Percentiles rank a stretch among this genome's conserved stretches.
These are phyloP conservation scores for Dugesia japonica DNA, from an alignment of 2,888 invertebrate genomes.

Conservation along the genomic window DNA sequence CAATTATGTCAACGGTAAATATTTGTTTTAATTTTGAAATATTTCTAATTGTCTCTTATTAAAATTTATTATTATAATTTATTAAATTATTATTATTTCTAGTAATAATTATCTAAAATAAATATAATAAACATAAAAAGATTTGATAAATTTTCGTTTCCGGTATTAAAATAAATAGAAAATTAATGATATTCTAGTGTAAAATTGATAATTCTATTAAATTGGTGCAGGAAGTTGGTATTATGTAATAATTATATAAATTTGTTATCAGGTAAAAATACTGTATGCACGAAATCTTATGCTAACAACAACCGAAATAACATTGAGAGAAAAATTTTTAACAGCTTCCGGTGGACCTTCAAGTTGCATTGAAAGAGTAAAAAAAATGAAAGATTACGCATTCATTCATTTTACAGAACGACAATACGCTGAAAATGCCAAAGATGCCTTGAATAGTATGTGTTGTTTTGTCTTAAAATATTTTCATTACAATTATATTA, in stretches of 20 bases:
- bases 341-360: conserved; percentile 37
- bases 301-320: conserved; percentile 51
- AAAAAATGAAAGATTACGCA: conserved; percentile 34
- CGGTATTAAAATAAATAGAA: not conserved
- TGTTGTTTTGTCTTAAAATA: not conserved
- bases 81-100: not conserved
- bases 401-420: conserved; percentile 35
- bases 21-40: not conserved
- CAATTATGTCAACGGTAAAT: conserved; percentile 52
- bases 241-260: not conserved
- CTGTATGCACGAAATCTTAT: conserved; percentile 60
- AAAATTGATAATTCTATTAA: not conserved
- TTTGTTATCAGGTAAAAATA: conserved; percentile 56
- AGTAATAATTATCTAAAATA: not conserved
- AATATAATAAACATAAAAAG: not conserved
- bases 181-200: not conserved
- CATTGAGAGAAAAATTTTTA: conserved; percentile 50
- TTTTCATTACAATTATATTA: not conserved
- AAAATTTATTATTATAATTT: not conserved
- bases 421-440: conserved; percentile 25
- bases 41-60: not conserved
- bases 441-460: conserved; percentile 8
- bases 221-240: not conserved
- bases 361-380: conserved; percentile 32
- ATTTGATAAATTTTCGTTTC: not conserved